Evolutionary conservation across 2,797 vertebrate genomes (phyloP), one percentile per base, ranked within the genome.

Genomic region (Dermochelys coriacea): DNA sequence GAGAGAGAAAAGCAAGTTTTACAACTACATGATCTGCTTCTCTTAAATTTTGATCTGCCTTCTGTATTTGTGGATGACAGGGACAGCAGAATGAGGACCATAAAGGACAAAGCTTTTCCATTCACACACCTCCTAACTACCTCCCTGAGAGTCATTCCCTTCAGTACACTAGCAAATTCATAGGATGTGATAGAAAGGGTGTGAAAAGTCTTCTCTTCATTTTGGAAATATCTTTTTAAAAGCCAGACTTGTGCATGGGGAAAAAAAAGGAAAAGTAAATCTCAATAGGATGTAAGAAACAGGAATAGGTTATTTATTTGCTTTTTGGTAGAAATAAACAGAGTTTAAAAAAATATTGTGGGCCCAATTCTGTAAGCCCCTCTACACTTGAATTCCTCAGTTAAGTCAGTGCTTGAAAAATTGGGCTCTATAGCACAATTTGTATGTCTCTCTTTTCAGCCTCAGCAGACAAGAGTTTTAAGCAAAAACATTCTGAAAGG

Each of bases 21-120:
- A 95, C 93, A 95, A 87, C 93, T 93, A 88, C 87, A 87, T 12
- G 59, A 92, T 94, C 75, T 88, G 79, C 74, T 95, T 92, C 96
- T 96, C 49, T 97, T 95, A 89, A 93, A 51, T 97, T 98, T 87
- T 96, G n/a, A 83, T 83, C 86, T 86, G 93, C 85, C 84, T 94
- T 88, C 93, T 57, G 94, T 74, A 18, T 95, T 97, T 94, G 91
- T 93, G 96, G 80, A 49, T 3, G 82, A 57, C 59, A 90, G 84
- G 84, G 61, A 80, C 80, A 91, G 1, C 93, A 91, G 93, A 92
- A 93, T 80, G 92, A 95, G 84, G 95, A 84, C 87, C 91, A 95
- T 86, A 80, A 93, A 97, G 96, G 96, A 94, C 94, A 97, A 96
- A 97, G 90, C 96, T 93, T 68, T 95, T 93, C 85, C 82, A 59